Evolutionary conservation across 92 coral and sea anemone species (phyloP), one percentile per base, ranked within the genome.

Genomic region (Zoanthus gigantus): DNA sequence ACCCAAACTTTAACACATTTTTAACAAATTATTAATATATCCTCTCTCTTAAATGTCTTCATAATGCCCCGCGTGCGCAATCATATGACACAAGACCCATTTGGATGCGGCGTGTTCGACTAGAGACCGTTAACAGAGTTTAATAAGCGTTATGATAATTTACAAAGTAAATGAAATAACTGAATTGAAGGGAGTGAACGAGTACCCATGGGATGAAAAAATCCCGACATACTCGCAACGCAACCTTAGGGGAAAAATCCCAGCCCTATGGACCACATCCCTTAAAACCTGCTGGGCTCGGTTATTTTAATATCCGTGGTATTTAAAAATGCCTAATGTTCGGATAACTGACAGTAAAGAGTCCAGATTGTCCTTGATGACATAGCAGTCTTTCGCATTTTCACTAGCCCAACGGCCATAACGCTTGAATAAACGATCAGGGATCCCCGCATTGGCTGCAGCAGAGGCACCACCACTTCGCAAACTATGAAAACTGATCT

Each of bases 401-500:
- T 91, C 93, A 65, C 89, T 91, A 44, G 75, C 16, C 93, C 93
- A 91, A 29, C 86, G 84, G 30, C 93, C 88, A 58, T 91, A 89
- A n/a, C 91, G 37, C 83, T 91, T 88, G 57, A 91, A 91, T 68
- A 83, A 72, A 66, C 92, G 77, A 72, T 88, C 92, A 15, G 81
- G 56, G 9, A 88, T 83, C 61, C 88, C 88, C 7, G 79, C 85
- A 82, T 90, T 86, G 54, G 90, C 90, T 57, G 92, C 90, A 57
- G 91, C 93, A 17, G 93, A 37, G 65, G 93, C 93, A 72, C 93
- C 90, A 53, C 91, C 88, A 13, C 77, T 31, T 46, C 93, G 54
- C 44, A 88, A 71, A 78, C 93, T 88, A 67, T 87, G 91, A 48
- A 91, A 42, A 68, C 93, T 83, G 11, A 88, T 82, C 23, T 23